Base-by-base conservation (phyloP, 2,888 invertebrate species). In the Muscina levida region DNA sequence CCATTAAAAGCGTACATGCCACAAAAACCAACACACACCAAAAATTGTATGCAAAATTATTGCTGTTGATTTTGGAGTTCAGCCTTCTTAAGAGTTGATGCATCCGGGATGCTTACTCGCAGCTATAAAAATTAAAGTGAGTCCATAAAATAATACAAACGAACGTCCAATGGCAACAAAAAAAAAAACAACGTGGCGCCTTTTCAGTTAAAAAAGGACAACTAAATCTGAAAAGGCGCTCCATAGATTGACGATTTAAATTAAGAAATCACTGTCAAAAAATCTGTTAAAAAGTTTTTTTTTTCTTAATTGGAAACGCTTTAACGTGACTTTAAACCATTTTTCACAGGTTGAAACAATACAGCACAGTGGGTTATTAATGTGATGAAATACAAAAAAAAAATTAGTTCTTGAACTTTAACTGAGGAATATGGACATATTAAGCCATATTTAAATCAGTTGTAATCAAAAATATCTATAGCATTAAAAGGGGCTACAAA, bases 231-330 rank as follows among this genome's bases (percentile, higher is more conserved):
- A 75, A 66, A 82, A 57, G 42, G 74, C 80, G 82, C 81, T 83
- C 84, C 53, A 83, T 66, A 83, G 75, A 81, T 68, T 76, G 57
- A 77, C 83, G 71, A 31, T 85, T 85, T 84, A 85, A 86, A 86
- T 87, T 85, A 85, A 87, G 85, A 85, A 85, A 86, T 87, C 86
- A 86, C 84, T 85, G 86, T 86, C 86, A 84, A 86, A 86, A 85
- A 86, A 85, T 86, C 87, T 85, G 85, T 86, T 86, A 85, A n/a
- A n/a, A n/a, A 85, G 83, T 78, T 82, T 24, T 11, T 26, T 56
- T 56, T 56, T 56, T 56, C n/a, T n/a, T n/a, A n/a, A n/a, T n/a
- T n/a, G n/a, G n/a, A n/a, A n/a, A n/a, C n/a, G n/a, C n/a, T n/a
- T n/a, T n/a, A n/a, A n/a, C n/a, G n/a, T n/a, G n/a, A n/a, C n/a